Percentiles rank a stretch among this genome's conserved stretches.
These are phyloP conservation scores for Schizopygopsis malacanthus DNA, from an alignment of 2,797 vertebrate genomes.

Conservation along the genomic window DNA sequence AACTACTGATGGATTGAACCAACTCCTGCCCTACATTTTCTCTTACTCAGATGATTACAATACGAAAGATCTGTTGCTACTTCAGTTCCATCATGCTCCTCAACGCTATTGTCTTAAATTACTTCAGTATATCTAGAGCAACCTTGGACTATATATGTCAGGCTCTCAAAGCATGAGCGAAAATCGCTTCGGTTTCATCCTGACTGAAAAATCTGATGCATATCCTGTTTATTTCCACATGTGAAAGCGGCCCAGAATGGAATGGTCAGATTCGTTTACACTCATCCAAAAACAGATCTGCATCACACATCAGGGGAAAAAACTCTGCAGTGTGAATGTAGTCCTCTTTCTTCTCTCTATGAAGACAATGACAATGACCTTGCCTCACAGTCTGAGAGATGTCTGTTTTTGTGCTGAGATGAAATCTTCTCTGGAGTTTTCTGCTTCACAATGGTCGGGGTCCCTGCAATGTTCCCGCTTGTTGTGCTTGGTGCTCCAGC, in stretches of 20 bases:
- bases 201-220: not conserved
- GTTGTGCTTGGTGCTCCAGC: conserved; percentile 80
- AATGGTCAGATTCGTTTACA: not conserved
- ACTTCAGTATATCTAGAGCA: not conserved
- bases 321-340: conserved; percentile 21
- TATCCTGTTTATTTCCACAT: not conserved
- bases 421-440: conserved; percentile 77
- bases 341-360: conserved; percentile 14
- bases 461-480: conserved; percentile 75
- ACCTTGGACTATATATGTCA: not conserved
- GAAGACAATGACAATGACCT: too few relatives aligned
- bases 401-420: conserved; percentile 65
- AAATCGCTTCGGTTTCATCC: not conserved
- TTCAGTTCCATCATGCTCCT: not conserved
- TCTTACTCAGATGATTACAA: not conserved
- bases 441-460: conserved; percentile 74
- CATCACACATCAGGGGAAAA: not conserved
- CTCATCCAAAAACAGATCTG: not conserved
- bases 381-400: conserved; percentile 48
- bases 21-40: not conserved
- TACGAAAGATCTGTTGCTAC: not conserved
- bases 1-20: not conserved
- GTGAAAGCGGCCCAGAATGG: not conserved
- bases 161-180: not conserved
- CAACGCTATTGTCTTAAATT: not conserved